Evolutionary conservation across 2,888 invertebrate species (phyloP).

Genomic region (Scaptomyza cyrtandrae): DNA sequence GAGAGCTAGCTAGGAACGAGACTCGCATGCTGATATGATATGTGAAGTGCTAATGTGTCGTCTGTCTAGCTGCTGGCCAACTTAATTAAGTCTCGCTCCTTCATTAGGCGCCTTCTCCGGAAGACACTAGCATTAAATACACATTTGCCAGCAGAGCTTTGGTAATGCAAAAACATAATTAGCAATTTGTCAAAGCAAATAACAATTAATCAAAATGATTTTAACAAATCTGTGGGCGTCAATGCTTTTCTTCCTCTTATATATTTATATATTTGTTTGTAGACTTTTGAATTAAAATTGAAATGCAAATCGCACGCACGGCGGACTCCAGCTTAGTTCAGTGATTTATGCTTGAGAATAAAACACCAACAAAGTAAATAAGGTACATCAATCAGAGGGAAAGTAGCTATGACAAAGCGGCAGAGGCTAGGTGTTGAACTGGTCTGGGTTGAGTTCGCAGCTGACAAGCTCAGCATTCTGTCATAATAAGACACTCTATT

Average conservation of each 20-base stretch:
- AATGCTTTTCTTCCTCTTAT: slow-evolving; percentile 13
- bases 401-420: slow-evolving; percentile 29
- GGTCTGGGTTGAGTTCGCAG: background rate
- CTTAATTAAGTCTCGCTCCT: slow-evolving; percentile 29
- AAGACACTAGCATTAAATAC: background rate
- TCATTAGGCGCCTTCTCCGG: slow-evolving; percentile 7
- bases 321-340: slow-evolving; percentile 21
- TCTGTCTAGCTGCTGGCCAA: slow-evolving; percentile 36
- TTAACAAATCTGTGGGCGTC: slow-evolving; percentile 48
- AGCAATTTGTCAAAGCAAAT: slow-evolving; percentile 51
- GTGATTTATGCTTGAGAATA: slow-evolving; percentile 55
- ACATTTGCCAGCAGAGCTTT: background rate
- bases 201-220: slow-evolving; percentile 30
- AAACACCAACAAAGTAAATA: slow-evolving; percentile 25
- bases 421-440: background rate
- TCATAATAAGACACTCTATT: slow-evolving; percentile 40
- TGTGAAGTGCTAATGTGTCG: slow-evolving; percentile 57
- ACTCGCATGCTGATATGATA: slow-evolving; percentile 38
- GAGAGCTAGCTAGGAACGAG: background rate
- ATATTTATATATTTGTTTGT: background rate
- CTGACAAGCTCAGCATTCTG: slow-evolving; percentile 30
- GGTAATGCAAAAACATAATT: background rate
- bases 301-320: slow-evolving; percentile 72
- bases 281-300: slow-evolving; percentile 29
- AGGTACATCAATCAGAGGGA: slow-evolving; percentile 64